Evolutionary conservation across 2,113 vertebrate species (phyloP).

Genomic region (Callorhinus ursinus): DNA sequence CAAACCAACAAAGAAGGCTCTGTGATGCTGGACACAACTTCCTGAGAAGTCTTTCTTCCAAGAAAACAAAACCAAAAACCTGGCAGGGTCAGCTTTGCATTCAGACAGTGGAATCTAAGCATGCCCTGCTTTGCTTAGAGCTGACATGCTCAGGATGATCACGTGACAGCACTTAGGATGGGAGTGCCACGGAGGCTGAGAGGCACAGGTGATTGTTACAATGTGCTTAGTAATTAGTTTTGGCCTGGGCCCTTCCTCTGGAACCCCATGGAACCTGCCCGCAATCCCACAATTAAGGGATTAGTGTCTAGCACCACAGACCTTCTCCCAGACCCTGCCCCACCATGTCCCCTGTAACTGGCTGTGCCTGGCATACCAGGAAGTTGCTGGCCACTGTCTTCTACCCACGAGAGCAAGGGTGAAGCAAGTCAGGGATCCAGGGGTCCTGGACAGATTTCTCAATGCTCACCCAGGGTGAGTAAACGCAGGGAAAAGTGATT

Average conservation of each 20-base stretch:
- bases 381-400: neutral
- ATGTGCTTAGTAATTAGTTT: neutral
- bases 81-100: neutral
- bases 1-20: neutral
- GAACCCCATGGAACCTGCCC: neutral
- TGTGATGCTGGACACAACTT: neutral
- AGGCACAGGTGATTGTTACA: neutral
- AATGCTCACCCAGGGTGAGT: neutral
- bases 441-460: neutral
- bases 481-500: neutral
- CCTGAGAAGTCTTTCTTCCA: neutral
- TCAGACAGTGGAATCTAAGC: neutral
- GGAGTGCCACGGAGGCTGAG: neutral
- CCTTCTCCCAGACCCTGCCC: neutral
- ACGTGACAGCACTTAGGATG: neutral
- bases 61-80: neutral
- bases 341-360: neutral
- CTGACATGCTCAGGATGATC: neutral
- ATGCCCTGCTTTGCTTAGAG: neutral
- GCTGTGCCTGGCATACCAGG: fast-evolving
- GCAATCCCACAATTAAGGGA: neutral
- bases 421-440: neutral
- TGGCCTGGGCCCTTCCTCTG: neutral
- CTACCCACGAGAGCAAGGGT: neutral
- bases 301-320: neutral